Percentiles rank a stretch among this genome's conserved stretches.
These are phyloP conservation scores for Entomobrya multifasciata DNA, from an alignment of 2,888 invertebrate species.

Conservation along the genomic window DNA sequence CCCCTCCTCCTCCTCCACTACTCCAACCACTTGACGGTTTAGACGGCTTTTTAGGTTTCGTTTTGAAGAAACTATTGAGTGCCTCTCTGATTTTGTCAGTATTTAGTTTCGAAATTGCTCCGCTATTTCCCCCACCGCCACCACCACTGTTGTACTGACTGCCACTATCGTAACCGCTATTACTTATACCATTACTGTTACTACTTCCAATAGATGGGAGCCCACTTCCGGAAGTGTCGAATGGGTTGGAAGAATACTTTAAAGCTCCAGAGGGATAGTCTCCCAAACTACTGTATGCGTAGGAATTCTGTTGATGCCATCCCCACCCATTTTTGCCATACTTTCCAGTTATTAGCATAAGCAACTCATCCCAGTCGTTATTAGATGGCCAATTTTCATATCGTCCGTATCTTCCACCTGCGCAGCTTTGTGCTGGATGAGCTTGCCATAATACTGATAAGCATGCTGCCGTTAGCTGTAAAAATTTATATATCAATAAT, in stretches of 20 bases:
- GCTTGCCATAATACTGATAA: not conserved
- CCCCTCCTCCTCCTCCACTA: not conserved
- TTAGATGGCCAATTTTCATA: slow-evolving; percentile 54
- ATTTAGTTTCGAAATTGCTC: not conserved
- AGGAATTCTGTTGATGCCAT: not conserved
- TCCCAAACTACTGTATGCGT: slow-evolving; percentile 30
- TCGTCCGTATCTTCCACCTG: slow-evolving; percentile 39
- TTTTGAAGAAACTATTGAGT: slow-evolving; percentile 44
- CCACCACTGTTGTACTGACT: not conserved
- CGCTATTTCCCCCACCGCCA: not conserved
- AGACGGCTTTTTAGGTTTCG: not conserved
- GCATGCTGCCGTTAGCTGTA: not conserved
- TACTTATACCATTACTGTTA: not conserved
- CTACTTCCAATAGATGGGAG: not conserved
- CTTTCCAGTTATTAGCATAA: slow-evolving; percentile 41
- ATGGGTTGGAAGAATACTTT: slow-evolving; percentile 13
- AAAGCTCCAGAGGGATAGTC: slow-evolving; percentile 3
- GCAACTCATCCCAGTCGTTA: slow-evolving; percentile 54
- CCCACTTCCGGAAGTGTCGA: not conserved
- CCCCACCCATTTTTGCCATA: slow-evolving; percentile 4
- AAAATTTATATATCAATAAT: not conserved
- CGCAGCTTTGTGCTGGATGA: not conserved
- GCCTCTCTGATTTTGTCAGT: slow-evolving; percentile 23
- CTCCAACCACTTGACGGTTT: too few species aligned
- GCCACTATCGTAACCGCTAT: not conserved